These are phyloP conservation scores for Xestia xanthographa DNA, from an alignment of 2,888 invertebrate species.

Conservation along the genomic window DNA sequence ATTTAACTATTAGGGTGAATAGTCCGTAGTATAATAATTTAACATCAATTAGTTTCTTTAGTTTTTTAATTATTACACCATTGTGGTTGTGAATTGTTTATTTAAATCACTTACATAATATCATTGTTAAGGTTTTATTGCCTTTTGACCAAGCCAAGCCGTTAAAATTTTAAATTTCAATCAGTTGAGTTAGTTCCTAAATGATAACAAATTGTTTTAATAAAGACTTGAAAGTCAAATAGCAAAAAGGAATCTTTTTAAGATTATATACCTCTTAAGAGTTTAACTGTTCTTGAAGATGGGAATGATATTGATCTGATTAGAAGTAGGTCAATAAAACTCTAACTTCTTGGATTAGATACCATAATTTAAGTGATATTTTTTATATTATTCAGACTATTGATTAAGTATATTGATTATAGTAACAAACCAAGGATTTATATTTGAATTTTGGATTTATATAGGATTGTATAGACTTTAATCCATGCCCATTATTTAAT, in stretches of 20 bases:
- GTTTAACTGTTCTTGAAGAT: slow-evolving; percentile 1
- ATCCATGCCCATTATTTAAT: slow-evolving; percentile 21
- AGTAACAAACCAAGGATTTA: not conserved
- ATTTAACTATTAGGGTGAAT: not conserved
- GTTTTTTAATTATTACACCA: not conserved
- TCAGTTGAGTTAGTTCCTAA: not conserved
- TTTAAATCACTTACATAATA: not conserved
- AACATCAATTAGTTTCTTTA: not conserved
- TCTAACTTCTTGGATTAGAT: not conserved
- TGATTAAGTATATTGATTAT: not conserved
- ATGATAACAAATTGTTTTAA: not conserved
- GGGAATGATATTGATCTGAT: not conserved
- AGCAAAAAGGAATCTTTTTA: not conserved
- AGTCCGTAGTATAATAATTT: not conserved
- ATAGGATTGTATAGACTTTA: not conserved
- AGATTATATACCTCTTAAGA: not conserved
- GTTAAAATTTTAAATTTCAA: not conserved
- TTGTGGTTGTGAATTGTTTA: not conserved
- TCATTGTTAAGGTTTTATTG: not conserved
- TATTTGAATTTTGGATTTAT: too few relatives aligned
- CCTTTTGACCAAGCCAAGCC: not conserved
- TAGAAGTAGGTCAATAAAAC: not conserved
- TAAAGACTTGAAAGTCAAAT: not conserved
- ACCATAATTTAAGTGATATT: not conserved
- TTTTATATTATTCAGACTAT: not conserved